Base-by-base conservation (phyloP, 2,797 vertebrate genomes). In the Benthosema pterotum region DNA sequence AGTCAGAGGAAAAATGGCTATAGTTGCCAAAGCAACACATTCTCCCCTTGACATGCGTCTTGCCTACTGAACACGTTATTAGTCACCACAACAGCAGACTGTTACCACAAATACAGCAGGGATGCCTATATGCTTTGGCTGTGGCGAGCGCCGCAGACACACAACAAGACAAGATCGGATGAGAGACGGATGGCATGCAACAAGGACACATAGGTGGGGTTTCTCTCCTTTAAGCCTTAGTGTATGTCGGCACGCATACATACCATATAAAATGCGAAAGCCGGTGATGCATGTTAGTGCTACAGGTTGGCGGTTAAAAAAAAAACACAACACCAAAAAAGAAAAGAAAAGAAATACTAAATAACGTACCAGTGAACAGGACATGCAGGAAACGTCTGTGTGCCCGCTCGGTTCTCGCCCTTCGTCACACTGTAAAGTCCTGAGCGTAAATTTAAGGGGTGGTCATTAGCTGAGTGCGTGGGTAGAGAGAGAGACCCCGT, bases 271-370 rank as follows among this genome's bases (percentile, higher is more conserved):
- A 79, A 83, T 79, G 83, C 75, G n/a, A 74, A 77, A 76, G 78
- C 75, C 82, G 56, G 79, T 63, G 79, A 84, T 77, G 85, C 87
- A 78, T 38, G 32, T 11, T 9, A 9, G 32, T 85, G 84, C 86
- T 89, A 88, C 88, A 88, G 83, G 83, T 87, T 84, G 81, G 32
- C 3, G 3, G 32, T 7, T 38, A 38, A n/a, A n/a, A n/a, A n/a
- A n/a, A n/a, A n/a, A n/a, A n/a, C n/a, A n/a, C n/a, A n/a, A n/a
- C n/a, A n/a, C n/a, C 8, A 38, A 38, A 38, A 38, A 32, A 1
- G 3, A 32, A 32, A 32, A 6, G 6, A 38, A 8, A 1, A 38
- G 2, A 38, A 9, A 8, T 9, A 38, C 74, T 52, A 57, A 74
- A 45, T 66, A 79, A 72, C 58, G 67, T 69, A 78, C 74, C 74